Evolutionary conservation across 30 jellyfish, hydroid and myxozoan genomes (phyloP).

Genomic region (Clytia hemisphaerica): DNA sequence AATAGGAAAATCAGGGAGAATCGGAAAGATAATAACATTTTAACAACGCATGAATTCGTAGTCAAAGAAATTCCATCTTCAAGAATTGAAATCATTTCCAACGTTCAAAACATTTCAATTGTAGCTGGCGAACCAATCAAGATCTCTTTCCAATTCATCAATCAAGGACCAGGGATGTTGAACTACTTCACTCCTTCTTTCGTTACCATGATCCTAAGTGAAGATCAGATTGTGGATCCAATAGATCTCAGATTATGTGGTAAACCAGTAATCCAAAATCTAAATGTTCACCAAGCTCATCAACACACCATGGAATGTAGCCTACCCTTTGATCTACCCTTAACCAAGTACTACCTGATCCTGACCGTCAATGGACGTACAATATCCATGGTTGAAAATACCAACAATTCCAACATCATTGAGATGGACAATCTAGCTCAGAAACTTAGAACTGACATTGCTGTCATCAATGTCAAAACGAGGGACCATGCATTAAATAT

Average conservation of each 20-base stretch:
- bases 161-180: constrained; percentile 1
- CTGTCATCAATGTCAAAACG: background rate
- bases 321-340: constrained; percentile 7
- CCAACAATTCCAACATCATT: background rate
- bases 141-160: background rate
- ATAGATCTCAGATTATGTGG: constrained; percentile 9
- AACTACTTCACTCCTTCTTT: background rate
- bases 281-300: background rate
- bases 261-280: background rate
- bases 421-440: background rate
- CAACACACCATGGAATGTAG: background rate
- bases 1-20: background rate
- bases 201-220: constrained; percentile 16
- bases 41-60: background rate
- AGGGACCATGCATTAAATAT: too few relatives aligned
- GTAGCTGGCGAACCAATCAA: constrained; percentile 16
- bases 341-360: constrained; percentile 5
- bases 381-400: background rate
- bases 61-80: background rate
- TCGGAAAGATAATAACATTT: background rate
- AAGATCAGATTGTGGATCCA: constrained; percentile 15
- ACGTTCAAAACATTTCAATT: background rate
- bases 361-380: background rate
- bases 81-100: background rate
- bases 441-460: constrained; percentile 20